Base-by-base conservation (phyloP, 2,113 vertebrate species). In the Hipposideros armiger region DNA sequence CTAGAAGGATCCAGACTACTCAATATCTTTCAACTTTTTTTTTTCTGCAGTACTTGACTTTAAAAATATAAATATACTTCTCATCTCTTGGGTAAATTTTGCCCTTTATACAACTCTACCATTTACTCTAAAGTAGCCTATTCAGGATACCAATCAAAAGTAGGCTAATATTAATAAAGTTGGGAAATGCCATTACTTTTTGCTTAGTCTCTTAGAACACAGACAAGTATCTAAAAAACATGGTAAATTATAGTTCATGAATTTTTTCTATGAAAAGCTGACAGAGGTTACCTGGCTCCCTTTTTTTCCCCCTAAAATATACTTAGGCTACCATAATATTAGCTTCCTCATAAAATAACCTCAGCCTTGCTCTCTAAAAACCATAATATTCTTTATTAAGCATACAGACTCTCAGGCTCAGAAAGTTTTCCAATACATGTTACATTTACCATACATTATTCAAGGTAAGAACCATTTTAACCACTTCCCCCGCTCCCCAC, bases 101-200 rank as follows among this genome's bases (percentile, higher is more conserved):
- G 36, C 14, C 80, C 5, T 85, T 92, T 95, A 87, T 36, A 83
- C 3, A 78, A 60, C 3, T 67, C 13, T 85, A 87, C 30, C 28
- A 88, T 83, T 92, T 95, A 94, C n/a, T 95, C n/a, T 72, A 92
- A 92, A 92, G 62, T 19, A 77, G 47, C 9, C 36, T 24, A 64
- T 69, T 88, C 40, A 62, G 26, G 32, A 64, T 66, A 86, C 10
- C 17, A 64, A 67, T 78, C 56, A 96, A 94, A 95, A 84, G 32
- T 42, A 87, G 17, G 58, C 32, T 81, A 91, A 85, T 70, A 60
- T 66, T 87, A 90, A 72, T 36, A 80, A 93, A 52, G 10, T 3
- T 90, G 42, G 82, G 90, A 93, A 81, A 92, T 19, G 24, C 15
- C 26, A 56, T 7, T 81, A 45, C 24, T 74, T 95, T 97, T 91